Base-by-base conservation (phyloP, 1,140 invertebrate genomes). In the Hylyphantes graminicola region DNA sequence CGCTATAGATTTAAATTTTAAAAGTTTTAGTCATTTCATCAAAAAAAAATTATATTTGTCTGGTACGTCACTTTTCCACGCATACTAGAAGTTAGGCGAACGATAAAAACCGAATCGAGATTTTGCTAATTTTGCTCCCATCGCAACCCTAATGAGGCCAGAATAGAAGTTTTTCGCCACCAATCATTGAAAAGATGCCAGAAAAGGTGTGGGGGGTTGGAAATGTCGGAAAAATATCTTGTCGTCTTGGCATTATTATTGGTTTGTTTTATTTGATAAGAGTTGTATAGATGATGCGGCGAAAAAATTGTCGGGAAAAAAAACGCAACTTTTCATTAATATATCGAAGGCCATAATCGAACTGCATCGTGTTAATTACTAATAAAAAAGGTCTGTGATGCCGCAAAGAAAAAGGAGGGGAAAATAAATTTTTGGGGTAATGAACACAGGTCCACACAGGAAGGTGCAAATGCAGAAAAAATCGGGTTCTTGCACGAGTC, bases 261-360 rank as follows among this genome's bases (percentile, higher is more conserved):
- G 78, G 79, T 82, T 82, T 82, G 79, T 82, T 82, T 82, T 73
- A 74, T 73, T 82, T 82, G 79, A 82, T 82, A 82, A 82, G 79
- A 67, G 50, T 67, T 78, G 76, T 78, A 78, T 78, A 67, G 76
- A 54, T 7, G n/a, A 15, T 12, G 13, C 50, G 21, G 55, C 13
- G 17, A 78, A 61, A 63, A 76, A 63, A 76, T 63, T 11, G 35
- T 65, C 11, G 48, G 17, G 10, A n/a, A 70, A 70, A 70, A 53
- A 17, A 13, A 50, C 67, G 48, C n/a, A 70, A 70, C 19, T 53
- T 68, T 68, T 70, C 50, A 51, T 53, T 54, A 51, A n/a, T 54
- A 65, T 21, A 65, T 19, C 19, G 63, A 51, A 21, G 63, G 63
- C n/a, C 17, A 19, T 67, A 67, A 80, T 80, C 77, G 77, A 80